A percentile compares a stretch with the other conserved stretches of the same genome.
These are phyloP conservation scores for Resseliella maxima DNA, from an alignment of 2,888 invertebrate genomes.

Conservation along the genomic window DNA sequence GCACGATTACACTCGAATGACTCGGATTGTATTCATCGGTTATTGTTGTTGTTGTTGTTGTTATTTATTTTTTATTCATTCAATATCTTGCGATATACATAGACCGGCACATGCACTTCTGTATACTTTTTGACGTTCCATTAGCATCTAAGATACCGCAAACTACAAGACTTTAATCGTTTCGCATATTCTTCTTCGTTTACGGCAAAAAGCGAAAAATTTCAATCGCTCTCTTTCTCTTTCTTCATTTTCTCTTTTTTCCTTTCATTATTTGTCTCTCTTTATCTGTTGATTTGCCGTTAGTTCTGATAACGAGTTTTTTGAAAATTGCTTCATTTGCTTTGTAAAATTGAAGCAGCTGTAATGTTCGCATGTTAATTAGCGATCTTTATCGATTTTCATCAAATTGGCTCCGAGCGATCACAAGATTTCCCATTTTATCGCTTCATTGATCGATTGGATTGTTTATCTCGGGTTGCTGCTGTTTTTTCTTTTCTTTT, in stretches of 20 bases:
- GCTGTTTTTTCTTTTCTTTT: background rate
- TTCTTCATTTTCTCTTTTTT: background rate
- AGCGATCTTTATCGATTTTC: constrained; percentile 40
- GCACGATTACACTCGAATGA: background rate
- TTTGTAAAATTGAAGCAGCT: constrained; percentile 23
- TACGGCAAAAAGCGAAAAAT: too few species aligned
- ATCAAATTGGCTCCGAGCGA: constrained; percentile 15
- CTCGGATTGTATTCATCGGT: background rate
- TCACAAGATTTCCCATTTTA: constrained; percentile 3
- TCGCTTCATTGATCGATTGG: constrained; percentile 27
- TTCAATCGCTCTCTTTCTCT: too few species aligned
- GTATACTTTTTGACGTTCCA: background rate
- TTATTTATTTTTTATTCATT: too few species aligned
- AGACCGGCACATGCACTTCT: background rate
- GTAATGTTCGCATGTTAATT: constrained; percentile 32
- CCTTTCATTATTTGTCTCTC: too few species aligned
- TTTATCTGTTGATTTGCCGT: background rate
- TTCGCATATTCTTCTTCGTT: background rate
- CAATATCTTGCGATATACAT: background rate
- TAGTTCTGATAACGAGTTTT: constrained; percentile 43
- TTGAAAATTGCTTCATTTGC: constrained; percentile 31
- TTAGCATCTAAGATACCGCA: background rate
- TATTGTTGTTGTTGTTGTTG: background rate
- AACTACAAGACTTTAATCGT: constrained; percentile 7
- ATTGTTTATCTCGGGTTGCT: constrained; percentile 3